Conservation (phyloP, 2,888 invertebrate species). For the Orthonevra nobilis region DNA sequence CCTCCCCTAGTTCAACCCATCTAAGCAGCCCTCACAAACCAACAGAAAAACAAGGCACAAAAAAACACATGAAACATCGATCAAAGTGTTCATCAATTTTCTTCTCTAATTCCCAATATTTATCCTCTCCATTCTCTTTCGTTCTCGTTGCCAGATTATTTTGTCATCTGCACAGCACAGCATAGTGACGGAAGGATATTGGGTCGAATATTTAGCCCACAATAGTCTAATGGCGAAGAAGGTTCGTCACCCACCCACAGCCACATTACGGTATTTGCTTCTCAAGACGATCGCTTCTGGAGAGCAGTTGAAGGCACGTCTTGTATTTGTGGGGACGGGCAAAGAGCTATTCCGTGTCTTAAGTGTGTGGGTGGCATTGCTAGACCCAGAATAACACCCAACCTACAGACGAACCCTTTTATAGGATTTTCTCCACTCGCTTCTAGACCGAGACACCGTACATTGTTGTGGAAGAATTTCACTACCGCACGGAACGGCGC, state of each 20-base stretch:
- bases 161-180: slow-evolving; percentile 37
- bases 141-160: slow-evolving; percentile 37
- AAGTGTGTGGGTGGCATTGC: slow-evolving; percentile 11
- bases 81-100: slow-evolving; percentile 65
- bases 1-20: not conserved
- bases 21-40: not conserved
- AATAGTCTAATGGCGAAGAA: slow-evolving; percentile 7
- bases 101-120: slow-evolving; percentile 59
- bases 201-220: slow-evolving; percentile 33
- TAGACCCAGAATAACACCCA: not conserved
- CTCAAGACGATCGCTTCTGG: not conserved
- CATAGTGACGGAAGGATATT: slow-evolving; percentile 25
- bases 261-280: slow-evolving; percentile 15
- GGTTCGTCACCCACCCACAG: slow-evolving; percentile 1
- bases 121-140: slow-evolving; percentile 33
- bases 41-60: not conserved
- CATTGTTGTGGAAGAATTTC: slow-evolving; percentile 14
- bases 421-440: slow-evolving; percentile 37
- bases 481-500: not conserved
- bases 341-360: too few species aligned
- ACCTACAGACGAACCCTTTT: slow-evolving; percentile 28
- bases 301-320: slow-evolving; percentile 13
- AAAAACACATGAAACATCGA: slow-evolving; percentile 46
- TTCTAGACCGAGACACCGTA: slow-evolving; percentile 43
- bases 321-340: not conserved